Evolutionary conservation across 2,888 invertebrate species (phyloP).

Genomic region (Lumbricus terrestris): DNA sequence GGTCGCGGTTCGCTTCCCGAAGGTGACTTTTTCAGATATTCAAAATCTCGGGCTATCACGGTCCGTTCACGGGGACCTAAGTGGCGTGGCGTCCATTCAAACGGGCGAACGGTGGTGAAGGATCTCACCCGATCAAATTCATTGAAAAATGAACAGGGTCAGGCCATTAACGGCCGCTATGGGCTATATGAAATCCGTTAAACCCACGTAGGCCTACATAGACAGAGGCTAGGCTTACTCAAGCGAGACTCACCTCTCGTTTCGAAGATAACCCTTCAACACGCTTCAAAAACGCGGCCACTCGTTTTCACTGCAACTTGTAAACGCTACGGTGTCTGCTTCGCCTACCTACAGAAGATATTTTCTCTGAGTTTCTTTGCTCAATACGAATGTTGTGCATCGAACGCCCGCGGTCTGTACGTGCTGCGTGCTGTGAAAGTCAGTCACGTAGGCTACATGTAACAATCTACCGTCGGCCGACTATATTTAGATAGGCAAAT

Average conservation of each 20-base stretch:
- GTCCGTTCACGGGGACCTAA: too few relatives aligned
- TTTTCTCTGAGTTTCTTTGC: not conserved
- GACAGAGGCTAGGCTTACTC: too few relatives aligned
- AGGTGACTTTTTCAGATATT: too few relatives aligned
- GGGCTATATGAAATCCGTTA: too few relatives aligned
- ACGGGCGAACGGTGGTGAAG: too few relatives aligned
- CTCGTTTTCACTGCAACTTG: too few relatives aligned
- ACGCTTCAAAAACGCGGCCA: not conserved
- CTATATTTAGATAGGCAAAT: not conserved
- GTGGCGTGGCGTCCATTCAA: too few relatives aligned
- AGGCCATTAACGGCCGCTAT: too few relatives aligned
- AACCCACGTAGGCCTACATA: not conserved
- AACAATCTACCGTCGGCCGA: not conserved
- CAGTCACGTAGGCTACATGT: not conserved
- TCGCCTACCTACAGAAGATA: not conserved
- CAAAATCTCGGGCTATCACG: too few relatives aligned
- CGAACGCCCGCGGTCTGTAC: not conserved
- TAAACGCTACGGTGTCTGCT: not conserved
- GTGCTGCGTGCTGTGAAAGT: not conserved
- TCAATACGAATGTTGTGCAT: not conserved
- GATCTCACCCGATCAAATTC: too few relatives aligned
- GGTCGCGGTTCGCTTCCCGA: too few relatives aligned
- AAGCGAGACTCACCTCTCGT: not conserved
- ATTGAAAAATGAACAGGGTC: too few relatives aligned
- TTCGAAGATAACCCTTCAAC: not conserved